Percentiles rank a stretch among this genome's conserved stretches.
Evolutionary conservation across 1,140 invertebrate genomes (phyloP).

Genomic region (Drosophila repleta): DNA sequence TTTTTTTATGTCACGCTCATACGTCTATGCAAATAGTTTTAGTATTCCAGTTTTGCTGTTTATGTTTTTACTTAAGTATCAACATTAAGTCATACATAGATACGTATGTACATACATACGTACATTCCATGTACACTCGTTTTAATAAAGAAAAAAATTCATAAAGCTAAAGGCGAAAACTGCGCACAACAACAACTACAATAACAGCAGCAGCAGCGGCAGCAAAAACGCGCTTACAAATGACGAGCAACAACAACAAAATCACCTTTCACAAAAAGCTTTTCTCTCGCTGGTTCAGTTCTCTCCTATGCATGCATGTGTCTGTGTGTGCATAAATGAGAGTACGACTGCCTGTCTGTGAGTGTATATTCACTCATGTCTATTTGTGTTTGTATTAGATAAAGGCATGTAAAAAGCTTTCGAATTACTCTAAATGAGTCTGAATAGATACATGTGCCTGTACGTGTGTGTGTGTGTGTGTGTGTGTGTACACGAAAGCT

Average conservation of each 20-base stretch:
- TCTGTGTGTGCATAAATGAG: conserved; percentile 8
- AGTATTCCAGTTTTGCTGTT: too few relatives aligned
- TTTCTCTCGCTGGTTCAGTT: conserved; percentile 66
- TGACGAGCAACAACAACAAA: conserved; percentile 41
- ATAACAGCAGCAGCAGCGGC: conserved; percentile 16
- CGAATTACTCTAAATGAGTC: conserved; percentile 44
- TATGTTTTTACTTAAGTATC: too few relatives aligned
- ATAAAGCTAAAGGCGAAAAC: conserved; percentile 39
- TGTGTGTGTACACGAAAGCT: conserved; percentile 40
- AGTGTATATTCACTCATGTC: conserved; percentile 20
- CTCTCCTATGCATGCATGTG: conserved; percentile 39
- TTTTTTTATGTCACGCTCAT: too few relatives aligned
- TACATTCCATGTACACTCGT: background rate
- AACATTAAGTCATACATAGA: background rate
- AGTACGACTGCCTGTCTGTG: too few relatives aligned
- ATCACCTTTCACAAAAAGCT: conserved; percentile 81
- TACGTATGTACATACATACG: background rate
- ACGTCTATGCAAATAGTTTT: too few relatives aligned
- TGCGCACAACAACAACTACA: conserved; percentile 40
- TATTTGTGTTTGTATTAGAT: conserved; percentile 30
- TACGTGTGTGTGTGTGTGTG: conserved; percentile 5
- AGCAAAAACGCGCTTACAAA: conserved; percentile 54
- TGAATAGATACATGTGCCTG: conserved; percentile 16
- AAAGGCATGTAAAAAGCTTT: conserved; percentile 66
- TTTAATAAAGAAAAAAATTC: conserved; percentile 21